Percentiles rank a stretch among this genome's conserved stretches.
These are phyloP conservation scores for Spodoptera frugiperda DNA, from an alignment of 1,140 invertebrate genomes.

Conservation along the genomic window DNA sequence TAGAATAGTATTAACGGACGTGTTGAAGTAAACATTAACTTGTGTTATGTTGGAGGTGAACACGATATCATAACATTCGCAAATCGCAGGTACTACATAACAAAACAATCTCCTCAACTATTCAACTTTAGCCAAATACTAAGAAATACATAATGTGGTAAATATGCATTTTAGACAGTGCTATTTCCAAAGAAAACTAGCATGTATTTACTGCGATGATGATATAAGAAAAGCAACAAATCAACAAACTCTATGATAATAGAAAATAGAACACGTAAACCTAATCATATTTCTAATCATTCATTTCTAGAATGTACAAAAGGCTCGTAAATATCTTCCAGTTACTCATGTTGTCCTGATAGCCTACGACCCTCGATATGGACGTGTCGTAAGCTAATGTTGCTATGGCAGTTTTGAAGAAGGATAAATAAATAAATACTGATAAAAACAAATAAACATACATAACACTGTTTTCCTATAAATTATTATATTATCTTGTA, in stretches of 20 bases:
- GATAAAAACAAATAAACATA: constrained; percentile 7
- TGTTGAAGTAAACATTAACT: constrained; percentile 2
- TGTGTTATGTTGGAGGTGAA: not conserved
- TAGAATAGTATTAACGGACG: constrained; percentile 11
- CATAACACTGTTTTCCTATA: not conserved
- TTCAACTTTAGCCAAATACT: no score
- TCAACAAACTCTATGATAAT: not conserved
- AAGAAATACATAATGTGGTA: no score
- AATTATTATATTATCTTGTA: no score
- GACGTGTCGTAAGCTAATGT: constrained; percentile 16
- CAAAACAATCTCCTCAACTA: no score
- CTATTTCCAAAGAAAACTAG: no score
- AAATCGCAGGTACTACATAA: not conserved
- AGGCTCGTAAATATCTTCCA: constrained; percentile 51
- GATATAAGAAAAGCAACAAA: no score
- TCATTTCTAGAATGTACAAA: constrained; percentile 59
- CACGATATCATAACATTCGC: not conserved
- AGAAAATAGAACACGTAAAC: constrained; percentile 2
- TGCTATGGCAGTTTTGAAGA: constrained; percentile 5
- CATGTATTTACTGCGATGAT: no score
- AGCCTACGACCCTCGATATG: constrained; percentile 52
- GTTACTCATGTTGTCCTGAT: constrained; percentile 55
- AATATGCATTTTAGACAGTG: no score
- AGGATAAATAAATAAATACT: not conserved
- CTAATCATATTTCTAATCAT: constrained; percentile 38